Conservation (phyloP, 1,140 invertebrate species). For the Rhizoglyphus robini region DNA sequence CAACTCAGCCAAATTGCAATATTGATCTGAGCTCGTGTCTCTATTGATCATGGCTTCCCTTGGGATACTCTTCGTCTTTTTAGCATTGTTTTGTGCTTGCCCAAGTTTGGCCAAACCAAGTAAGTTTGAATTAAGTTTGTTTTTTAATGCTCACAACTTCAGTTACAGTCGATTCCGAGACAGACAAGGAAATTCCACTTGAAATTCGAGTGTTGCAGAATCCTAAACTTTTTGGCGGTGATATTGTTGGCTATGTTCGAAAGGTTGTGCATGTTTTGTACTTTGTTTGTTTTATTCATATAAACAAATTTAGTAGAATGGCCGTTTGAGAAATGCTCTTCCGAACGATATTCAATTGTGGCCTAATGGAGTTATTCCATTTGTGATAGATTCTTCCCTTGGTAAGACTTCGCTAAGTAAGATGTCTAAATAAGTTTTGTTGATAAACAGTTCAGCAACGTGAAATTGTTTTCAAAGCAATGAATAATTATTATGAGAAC, state of each 20-base stretch:
- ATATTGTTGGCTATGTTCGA: constrained; percentile 19
- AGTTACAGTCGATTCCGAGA: background rate
- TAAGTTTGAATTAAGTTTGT: no score
- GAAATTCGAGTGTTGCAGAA: constrained; percentile 5
- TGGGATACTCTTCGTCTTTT: no score
- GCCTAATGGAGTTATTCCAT: constrained; percentile 25
- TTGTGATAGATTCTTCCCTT: constrained; percentile 23
- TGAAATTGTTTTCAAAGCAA: constrained; percentile 30
- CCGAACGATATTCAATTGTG: constrained; percentile 24
- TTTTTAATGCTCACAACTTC: no score
- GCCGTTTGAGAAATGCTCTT: constrained; percentile 22
- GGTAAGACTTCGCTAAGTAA: no score
- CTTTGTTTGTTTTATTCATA: background rate
- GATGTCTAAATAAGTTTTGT: no score
- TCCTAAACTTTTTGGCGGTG: constrained; percentile 24
- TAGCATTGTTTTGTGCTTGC: no score
- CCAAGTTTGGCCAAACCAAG: no score
- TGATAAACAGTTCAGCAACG: no score
- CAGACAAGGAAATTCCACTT: background rate
- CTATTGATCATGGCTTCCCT: no score
- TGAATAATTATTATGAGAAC: constrained; percentile 41
- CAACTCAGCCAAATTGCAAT: no score
- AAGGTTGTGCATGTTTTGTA: background rate
- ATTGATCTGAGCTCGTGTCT: no score
- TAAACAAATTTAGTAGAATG: constrained; percentile 16